Base-by-base conservation (phyloP, 2,888 invertebrate genomes). In the Timandra comae region DNA sequence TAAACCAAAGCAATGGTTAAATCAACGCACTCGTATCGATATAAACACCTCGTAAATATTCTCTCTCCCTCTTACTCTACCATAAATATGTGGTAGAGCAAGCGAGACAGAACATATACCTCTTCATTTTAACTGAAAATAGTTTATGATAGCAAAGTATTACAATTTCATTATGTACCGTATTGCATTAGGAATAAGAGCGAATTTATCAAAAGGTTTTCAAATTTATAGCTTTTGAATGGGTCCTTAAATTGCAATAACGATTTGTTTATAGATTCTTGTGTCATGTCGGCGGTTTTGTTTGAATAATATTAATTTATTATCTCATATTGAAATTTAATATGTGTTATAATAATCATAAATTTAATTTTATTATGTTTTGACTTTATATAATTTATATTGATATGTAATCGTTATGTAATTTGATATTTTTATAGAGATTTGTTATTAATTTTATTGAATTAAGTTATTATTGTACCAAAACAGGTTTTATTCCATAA, bases 161-260 rank as follows among this genome's bases (percentile, higher is more conserved):
- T 35, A 20, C 9, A 35, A 33, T 28, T 29, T 33, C 35, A 73
- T 48, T 63, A 30, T 66, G 35, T 41, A 52, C 72, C 60, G 49
- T 77, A 63, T 50, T 0, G 0, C 1, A 1, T 20, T 6, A 2
- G 1, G 0, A 0, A 21, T 65, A 60, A 30, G 40, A 63, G 52
- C 43, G 34, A 21, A 36, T 56, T 60, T 64, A 4, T 35, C 6
- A 29, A 61, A 53, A 29, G 16, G 16, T 21, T 42, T 24, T 31
- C n/a, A 50, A 58, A 62, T 80, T 82, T 81, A 82, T 86, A 68
- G 77, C 66, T 79, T 84, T 84, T 81, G 78, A 82, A 85, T 82
- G 76, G 77, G 72, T 79, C 75, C 77, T 84, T 84, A 84, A 84
- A 86, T 82, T 58, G 84, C 81, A 81, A 84, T 85, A 86, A 85